Percentiles rank a stretch among this genome's conserved stretches.
phyloP scores from a whole-genome alignment of 1,140 invertebrate species.

The Cardiocondyla obscurior region DNA sequence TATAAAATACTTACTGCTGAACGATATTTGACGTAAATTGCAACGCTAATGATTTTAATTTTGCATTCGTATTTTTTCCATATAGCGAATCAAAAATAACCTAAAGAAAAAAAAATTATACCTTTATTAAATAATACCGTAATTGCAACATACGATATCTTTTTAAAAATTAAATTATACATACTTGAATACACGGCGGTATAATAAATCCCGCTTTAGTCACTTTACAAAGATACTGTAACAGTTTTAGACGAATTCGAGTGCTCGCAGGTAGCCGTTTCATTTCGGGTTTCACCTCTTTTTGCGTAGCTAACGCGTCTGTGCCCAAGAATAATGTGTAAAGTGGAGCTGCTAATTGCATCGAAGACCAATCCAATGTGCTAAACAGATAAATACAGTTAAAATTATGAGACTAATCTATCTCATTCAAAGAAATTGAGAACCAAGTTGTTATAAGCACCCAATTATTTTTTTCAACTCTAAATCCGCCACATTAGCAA shows the following conservation, averaged over 20 bases:
- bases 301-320: constrained; percentile 85
- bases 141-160: constrained; percentile 9
- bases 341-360: constrained; percentile 88
- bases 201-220: constrained; percentile 91
- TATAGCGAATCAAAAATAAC: constrained; percentile 95
- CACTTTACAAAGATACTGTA: constrained; percentile 92
- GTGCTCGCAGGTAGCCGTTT: constrained; percentile 90
- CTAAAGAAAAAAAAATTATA: constrained; percentile 81
- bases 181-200: constrained; percentile 91
- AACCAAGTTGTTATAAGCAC: constrained; percentile 78
- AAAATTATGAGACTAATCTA: not conserved
- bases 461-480: constrained; percentile 89
- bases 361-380: constrained; percentile 89
- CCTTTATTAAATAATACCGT: constrained; percentile 24
- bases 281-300: constrained; percentile 85
- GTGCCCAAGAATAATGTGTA: constrained; percentile 92
- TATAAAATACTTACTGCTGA: constrained; percentile 86
- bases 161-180: constrained; percentile 11
- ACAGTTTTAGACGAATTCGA: constrained; percentile 92
- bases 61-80: constrained; percentile 92
- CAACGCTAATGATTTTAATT: constrained; percentile 91
- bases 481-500: constrained; percentile 91
- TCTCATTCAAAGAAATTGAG: not conserved
- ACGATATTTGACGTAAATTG: constrained; percentile 93
- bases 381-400: constrained; percentile 41